Percentiles rank a stretch among this genome's conserved stretches.
These are phyloP conservation scores for Lasioglossum figueresi DNA, from an alignment of 2,888 invertebrate species.

Conservation along the genomic window DNA sequence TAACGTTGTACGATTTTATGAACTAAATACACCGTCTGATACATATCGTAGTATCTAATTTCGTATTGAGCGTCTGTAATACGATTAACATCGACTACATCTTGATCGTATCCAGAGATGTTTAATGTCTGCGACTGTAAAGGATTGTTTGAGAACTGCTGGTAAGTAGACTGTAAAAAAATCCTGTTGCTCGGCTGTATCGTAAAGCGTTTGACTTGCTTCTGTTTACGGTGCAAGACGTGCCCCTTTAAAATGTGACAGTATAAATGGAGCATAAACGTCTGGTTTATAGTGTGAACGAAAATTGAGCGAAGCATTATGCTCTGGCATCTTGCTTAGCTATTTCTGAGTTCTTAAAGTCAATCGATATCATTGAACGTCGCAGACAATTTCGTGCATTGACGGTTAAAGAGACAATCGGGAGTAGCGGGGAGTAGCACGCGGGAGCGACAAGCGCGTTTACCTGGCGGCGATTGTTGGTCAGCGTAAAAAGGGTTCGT, in stretches of 20 bases:
- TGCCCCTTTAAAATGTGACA: background rate
- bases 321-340: background rate
- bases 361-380: background rate
- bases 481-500: slow-evolving; percentile 15
- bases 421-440: background rate
- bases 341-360: background rate
- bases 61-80: no score
- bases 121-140: background rate
- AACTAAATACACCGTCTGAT: background rate
- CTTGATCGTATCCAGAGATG: background rate
- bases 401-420: background rate
- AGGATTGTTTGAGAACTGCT: background rate
- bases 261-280: background rate
- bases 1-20: background rate
- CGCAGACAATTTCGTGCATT: background rate
- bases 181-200: background rate
- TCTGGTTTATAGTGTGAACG: background rate
- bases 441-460: background rate
- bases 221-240: background rate
- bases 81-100: no score
- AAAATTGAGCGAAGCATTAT: background rate
- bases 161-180: background rate
- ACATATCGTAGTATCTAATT: background rate
- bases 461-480: background rate
- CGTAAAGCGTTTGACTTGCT: background rate